Percentiles rank a stretch among this genome's conserved stretches.
Evolutionary conservation across 2,113 vertebrate species (phyloP).

Genomic region (Pao palembangensis): DNA sequence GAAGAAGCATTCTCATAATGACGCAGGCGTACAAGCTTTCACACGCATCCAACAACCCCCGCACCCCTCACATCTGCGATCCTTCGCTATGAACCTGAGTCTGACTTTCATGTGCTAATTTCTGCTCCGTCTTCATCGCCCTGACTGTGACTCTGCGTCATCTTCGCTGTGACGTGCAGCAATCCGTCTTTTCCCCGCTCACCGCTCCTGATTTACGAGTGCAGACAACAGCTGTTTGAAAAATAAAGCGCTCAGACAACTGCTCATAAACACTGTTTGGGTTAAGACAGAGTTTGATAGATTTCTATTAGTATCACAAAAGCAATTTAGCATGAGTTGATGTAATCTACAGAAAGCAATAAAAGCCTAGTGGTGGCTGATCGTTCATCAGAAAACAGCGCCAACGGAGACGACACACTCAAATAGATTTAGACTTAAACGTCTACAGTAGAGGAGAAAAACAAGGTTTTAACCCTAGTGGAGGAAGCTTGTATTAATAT

Average conservation of each 20-base stretch:
- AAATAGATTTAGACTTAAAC: constrained; percentile 17
- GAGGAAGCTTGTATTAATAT: constrained; percentile 14
- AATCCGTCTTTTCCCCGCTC: not conserved
- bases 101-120: not conserved
- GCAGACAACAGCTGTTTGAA: constrained; percentile 22
- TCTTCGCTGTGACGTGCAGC: too few relatives aligned
- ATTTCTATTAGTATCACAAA: constrained; percentile 55
- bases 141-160: not conserved
- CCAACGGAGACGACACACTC: constrained; percentile 26
- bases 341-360: constrained; percentile 67
- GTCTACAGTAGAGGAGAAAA: not conserved
- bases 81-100: not conserved
- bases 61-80: not conserved
- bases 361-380: constrained; percentile 48
- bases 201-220: constrained; percentile 17
- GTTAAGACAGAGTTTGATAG: constrained; percentile 43
- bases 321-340: constrained; percentile 45
- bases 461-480: not conserved
- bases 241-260: constrained; percentile 19
- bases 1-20: not conserved
- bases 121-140: not conserved
- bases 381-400: constrained; percentile 57
- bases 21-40: not conserved
- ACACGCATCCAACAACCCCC: not conserved
- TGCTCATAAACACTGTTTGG: constrained; percentile 31